A percentile compares a stretch with the other conserved stretches of the same genome.
phyloP scores from a whole-genome alignment of 2,797 vertebrate species.

The Microchirus variegatus region DNA sequence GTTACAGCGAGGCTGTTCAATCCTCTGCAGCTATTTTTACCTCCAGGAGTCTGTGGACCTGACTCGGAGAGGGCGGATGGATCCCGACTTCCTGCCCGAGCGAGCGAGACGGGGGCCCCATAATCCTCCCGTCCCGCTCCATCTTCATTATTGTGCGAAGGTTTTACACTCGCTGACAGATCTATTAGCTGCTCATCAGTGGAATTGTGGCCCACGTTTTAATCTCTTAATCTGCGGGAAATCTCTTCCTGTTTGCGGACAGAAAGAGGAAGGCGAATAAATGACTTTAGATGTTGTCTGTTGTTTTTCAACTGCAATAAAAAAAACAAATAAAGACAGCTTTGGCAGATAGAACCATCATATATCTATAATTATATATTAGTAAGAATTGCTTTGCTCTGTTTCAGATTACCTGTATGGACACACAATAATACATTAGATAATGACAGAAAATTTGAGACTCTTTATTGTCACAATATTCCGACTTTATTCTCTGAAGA shows the following conservation, averaged over 20 bases:
- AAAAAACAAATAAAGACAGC: neutral
- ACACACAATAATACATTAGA: no score
- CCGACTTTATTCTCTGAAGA: no score
- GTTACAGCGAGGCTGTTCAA: slow-evolving; percentile 47
- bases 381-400: no score
- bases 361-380: neutral
- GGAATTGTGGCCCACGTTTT: slow-evolving; percentile 45
- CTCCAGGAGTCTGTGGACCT: slow-evolving; percentile 13
- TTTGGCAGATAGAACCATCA: neutral
- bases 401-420: no score
- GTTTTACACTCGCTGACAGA: slow-evolving; percentile 38
- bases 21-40: slow-evolving; percentile 71
- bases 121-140: slow-evolving; percentile 55
- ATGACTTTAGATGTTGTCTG: slow-evolving; percentile 16
- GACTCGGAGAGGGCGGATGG: slow-evolving; percentile 37
- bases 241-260: slow-evolving; percentile 43
- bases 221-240: slow-evolving; percentile 64
- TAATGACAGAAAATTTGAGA: no score
- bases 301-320: neutral
- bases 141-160: slow-evolving; percentile 40
- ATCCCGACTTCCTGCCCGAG: slow-evolving; percentile 57
- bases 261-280: slow-evolving; percentile 24
- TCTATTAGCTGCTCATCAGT: slow-evolving; percentile 65
- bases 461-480: no score
- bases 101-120: slow-evolving; percentile 23